Evolutionary conservation across 1,140 invertebrate genomes (phyloP).

Genomic region (Drosophila lacteicornis): DNA sequence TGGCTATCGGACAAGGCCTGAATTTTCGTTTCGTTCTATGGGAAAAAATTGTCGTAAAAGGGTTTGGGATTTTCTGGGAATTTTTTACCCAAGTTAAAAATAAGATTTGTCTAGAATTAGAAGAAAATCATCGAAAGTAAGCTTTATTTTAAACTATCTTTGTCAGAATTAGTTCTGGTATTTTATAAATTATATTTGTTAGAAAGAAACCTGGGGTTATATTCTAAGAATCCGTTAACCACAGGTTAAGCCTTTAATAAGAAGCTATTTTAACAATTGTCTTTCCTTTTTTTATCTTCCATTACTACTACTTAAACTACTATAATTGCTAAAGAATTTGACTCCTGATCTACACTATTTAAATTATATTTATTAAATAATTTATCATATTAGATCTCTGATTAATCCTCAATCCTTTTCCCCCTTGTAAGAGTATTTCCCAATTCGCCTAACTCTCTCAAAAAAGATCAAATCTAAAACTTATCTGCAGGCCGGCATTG

Average conservation of each 20-base stretch:
- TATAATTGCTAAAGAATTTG: no score
- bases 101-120: no score
- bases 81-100: not conserved
- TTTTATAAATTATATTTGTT: no score
- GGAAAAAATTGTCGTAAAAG: not conserved
- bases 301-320: no score
- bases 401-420: not conserved
- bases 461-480: slow-evolving; percentile 1
- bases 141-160: not conserved
- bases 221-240: no score
- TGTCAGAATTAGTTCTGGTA: not conserved
- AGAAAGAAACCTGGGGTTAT: no score
- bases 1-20: slow-evolving; percentile 14
- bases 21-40: slow-evolving; percentile 1
- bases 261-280: no score
- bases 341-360: no score
- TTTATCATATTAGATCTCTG: not conserved
- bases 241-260: no score
- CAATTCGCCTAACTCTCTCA: not conserved
- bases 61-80: not conserved
- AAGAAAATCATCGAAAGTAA: not conserved
- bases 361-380: no score
- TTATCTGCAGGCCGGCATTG: slow-evolving; percentile 31
- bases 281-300: no score
- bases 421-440: slow-evolving; percentile 18